Evolutionary conservation across 1,140 invertebrate genomes (phyloP).

Genomic region (Drosophila arawakana): DNA sequence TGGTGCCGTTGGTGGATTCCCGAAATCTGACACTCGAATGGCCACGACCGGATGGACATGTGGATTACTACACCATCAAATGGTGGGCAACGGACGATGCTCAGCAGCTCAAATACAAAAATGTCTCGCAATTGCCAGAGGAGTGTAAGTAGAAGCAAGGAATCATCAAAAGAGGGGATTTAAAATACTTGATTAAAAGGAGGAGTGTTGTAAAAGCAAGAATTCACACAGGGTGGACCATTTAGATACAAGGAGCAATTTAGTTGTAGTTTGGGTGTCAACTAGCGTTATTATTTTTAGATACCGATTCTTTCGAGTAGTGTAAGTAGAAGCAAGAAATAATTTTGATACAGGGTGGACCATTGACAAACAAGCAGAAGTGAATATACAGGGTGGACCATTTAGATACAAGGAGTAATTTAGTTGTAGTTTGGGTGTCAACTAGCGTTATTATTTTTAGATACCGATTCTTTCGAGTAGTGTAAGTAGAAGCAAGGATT

Average conservation of each 20-base stretch:
- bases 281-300: too few relatives aligned
- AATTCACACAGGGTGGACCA: background rate
- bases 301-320: too few relatives aligned
- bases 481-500: too few relatives aligned
- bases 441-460: too few relatives aligned
- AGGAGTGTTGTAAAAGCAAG: too few relatives aligned
- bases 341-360: background rate
- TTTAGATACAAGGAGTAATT: too few relatives aligned
- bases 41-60: slow-evolving; percentile 92
- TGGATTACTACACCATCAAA: slow-evolving; percentile 92
- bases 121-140: slow-evolving; percentile 43
- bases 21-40: slow-evolving; percentile 96
- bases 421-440: too few relatives aligned
- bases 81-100: slow-evolving; percentile 88
- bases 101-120: slow-evolving; percentile 61
- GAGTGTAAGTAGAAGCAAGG: slow-evolving; percentile 43
- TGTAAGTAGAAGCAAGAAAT: too few relatives aligned
- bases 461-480: too few relatives aligned
- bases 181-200: too few relatives aligned
- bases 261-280: too few relatives aligned
- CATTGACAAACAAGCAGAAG: too few relatives aligned
- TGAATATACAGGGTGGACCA: background rate
- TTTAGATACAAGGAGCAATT: background rate
- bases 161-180: background rate
- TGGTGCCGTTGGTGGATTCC: slow-evolving; percentile 92